phyloP scores from a whole-genome alignment of 2,113 vertebrate species.

The chimpanzee (Pan troglodytes) region NHGRI_mPanTro3-v2.1_pri NC_072415.2:52986001-52986500 shows the following conservation, averaged over 20 bases:
- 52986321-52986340: neutral
- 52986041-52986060: neutral
- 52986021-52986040: neutral
- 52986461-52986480: neutral
- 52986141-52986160: neutral
- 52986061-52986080: neutral
- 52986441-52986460: fast-evolving
- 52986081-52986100: neutral
- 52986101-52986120: neutral
- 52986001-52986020: neutral
- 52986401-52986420: neutral
- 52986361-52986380: neutral
- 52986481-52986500: neutral
- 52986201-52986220: neutral
- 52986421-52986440: neutral
- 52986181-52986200: neutral
- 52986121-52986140: neutral
- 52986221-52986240: neutral
- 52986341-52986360: neutral
- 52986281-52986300: neutral
- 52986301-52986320: neutral
- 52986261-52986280: neutral
- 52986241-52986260: neutral
- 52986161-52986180: neutral
- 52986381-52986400: too few relatives aligned